A percentile compares a stretch with the other conserved stretches of the same genome.
Evolutionary conservation across 64 coral and sea anemone species (phyloP).

Genomic region (Pocillopora damicornis): DNA sequence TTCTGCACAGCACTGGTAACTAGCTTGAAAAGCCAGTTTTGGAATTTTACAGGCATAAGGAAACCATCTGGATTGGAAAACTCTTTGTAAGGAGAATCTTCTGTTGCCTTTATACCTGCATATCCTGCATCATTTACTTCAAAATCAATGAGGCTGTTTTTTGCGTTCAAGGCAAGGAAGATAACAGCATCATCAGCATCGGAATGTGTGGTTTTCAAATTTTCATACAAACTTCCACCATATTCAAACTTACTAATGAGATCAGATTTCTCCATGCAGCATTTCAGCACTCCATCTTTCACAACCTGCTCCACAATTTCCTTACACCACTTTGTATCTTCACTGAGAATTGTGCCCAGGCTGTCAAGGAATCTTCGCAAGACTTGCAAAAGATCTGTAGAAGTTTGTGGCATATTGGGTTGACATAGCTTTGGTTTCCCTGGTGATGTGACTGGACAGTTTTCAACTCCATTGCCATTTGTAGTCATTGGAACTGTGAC

Average conservation of each 20-base stretch:
- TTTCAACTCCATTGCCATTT: slow-evolving; percentile 7
- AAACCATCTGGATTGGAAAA: slow-evolving; percentile 27
- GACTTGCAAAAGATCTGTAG: slow-evolving; percentile 4
- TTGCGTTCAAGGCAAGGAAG: slow-evolving; percentile 27
- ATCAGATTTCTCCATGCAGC: slow-evolving; percentile 28
- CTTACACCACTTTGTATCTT: slow-evolving; percentile 29
- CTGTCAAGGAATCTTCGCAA: slow-evolving; percentile 6
- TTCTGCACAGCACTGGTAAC: not conserved
- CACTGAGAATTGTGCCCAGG: slow-evolving; percentile 19
- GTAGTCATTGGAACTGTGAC: not conserved
- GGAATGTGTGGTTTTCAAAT: not conserved
- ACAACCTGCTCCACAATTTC: slow-evolving; percentile 25
- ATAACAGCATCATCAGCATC: slow-evolving; percentile 34
- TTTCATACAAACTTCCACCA: slow-evolving; percentile 52
- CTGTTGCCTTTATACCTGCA: slow-evolving; percentile 5
- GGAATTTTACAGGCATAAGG: slow-evolving; percentile 31
- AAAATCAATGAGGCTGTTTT: not conserved
- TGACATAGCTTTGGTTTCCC: not conserved
- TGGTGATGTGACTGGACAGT: not conserved
- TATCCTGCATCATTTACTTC: slow-evolving; percentile 7
- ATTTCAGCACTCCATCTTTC: slow-evolving; percentile 34
- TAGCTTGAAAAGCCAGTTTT: slow-evolving; percentile 30
- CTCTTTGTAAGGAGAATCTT: slow-evolving; percentile 13
- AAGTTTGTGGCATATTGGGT: not conserved
- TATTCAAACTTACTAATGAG: slow-evolving; percentile 46